Conservation (phyloP, 2,113 vertebrate genomes). For the Girardinichthys multiradiatus region DNA sequence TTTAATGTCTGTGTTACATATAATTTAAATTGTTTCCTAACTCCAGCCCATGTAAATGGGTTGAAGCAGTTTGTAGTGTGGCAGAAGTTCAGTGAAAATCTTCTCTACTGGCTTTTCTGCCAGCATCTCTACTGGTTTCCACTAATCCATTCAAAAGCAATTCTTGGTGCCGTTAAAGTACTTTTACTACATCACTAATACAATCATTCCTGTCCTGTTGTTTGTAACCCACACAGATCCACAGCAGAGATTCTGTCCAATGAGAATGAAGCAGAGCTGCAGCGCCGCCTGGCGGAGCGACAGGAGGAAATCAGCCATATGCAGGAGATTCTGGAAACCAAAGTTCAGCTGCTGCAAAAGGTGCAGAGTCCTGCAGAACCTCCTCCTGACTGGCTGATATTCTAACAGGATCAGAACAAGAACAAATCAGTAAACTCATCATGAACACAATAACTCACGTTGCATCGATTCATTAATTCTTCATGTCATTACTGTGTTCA, state of each 20-base stretch:
- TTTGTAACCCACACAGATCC: conserved; percentile 70
- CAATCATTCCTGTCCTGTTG: not conserved
- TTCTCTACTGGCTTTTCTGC: no score
- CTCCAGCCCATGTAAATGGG: no score
- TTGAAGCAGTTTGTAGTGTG: no score
- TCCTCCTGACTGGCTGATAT: not conserved
- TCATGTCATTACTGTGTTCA: conserved; percentile 51
- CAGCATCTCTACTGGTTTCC: no score
- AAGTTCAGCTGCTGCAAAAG: conserved; percentile 89
- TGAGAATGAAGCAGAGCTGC: conserved; percentile 84
- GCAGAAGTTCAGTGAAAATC: no score
- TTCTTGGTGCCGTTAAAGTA: no score
- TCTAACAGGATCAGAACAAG: no score
- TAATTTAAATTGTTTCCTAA: no score
- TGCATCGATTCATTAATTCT: no score
- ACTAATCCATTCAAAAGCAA: no score
- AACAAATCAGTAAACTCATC: no score
- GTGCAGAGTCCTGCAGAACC: conserved; percentile 60
- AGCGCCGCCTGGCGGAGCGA: conserved; percentile 79
- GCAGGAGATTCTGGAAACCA: conserved; percentile 85
- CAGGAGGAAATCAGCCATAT: conserved; percentile 85
- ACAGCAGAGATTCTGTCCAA: conserved; percentile 78
- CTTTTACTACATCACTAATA: not conserved
- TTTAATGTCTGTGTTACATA: no score
- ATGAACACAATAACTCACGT: not conserved